Base-by-base conservation (phyloP, 53 echinoderm and acorn worm species). In the Astropecten irregularis region DNA sequence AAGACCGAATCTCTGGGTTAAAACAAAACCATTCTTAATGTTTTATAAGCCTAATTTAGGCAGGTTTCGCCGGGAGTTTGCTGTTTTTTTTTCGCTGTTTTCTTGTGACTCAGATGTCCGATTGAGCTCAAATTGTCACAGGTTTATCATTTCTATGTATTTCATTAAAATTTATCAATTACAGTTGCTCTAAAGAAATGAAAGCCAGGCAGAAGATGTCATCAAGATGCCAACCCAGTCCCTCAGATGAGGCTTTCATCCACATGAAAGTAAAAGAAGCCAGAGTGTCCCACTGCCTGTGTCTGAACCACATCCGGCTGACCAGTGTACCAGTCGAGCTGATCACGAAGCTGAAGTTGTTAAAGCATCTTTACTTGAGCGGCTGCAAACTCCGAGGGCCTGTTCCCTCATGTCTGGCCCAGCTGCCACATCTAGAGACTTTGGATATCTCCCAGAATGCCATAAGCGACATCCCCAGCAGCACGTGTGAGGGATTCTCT, bases 341-440 rank as follows among this genome's bases (percentile, higher is more conserved):
- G 31, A 59, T 85, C 11, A 46, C 69, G 2, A 68, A 58, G 27
- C 32, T 79, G 4, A 31, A 16, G 36, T 66, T 20, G n/a, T 37
- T 87, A n/a, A 54, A 66, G 40, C 77, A 87, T 79, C 69, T 87
- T 15, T 87, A 87, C 57, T 36, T 87, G 44, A 87, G 81, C 52
- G 38, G 54, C 22, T 87, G 87, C 57, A 52, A 20, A 23, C 68
- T 87, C 13, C 28, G 31, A 9, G 81, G 87, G 14, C 35, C 19
- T 18, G 9, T 69, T n/a, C 87, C 81, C 16, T 40, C 66, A 0
- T 55, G 42, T 59, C 42, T 87, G 18, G 35, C 19, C 3, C 31
- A 33, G 44, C 55, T 87, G 10, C 42, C 9, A 16, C 42, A 65
- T 14, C 68, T 87, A 1, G 36, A 68, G 38, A 81, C 81, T 14